phyloP scores from a whole-genome alignment of 2,888 invertebrate species.

The Melinaea marsaeus region DNA sequence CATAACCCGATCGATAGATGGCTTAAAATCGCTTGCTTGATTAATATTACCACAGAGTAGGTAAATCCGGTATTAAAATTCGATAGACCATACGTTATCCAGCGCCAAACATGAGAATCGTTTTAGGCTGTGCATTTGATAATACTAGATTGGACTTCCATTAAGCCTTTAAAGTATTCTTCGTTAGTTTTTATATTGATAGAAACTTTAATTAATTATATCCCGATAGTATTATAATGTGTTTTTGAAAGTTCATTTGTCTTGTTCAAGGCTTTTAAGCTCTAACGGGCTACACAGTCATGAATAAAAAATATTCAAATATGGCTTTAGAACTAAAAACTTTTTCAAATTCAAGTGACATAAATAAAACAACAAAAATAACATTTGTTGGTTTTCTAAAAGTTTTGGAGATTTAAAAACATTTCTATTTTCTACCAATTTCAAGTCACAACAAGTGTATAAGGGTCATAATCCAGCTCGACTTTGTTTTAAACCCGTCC shows the following conservation, averaged over 20 bases:
- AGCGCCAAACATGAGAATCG: conserved; percentile 60
- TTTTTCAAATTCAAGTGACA: no score
- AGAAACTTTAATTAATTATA: no score
- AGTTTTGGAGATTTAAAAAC: no score
- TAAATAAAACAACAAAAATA: no score
- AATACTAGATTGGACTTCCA: conserved; percentile 25
- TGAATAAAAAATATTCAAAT: no score
- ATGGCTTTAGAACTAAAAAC: no score
- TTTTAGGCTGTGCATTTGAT: conserved; percentile 59
- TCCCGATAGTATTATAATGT: no score
- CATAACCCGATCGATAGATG: conserved; percentile 41
- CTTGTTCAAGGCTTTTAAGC: no score
- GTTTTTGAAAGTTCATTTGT: no score
- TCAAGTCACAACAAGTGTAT: neutral
- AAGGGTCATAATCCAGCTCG: conserved; percentile 14
- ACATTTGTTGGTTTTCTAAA: no score
- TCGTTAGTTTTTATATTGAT: conserved; percentile 1
- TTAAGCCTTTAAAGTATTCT: neutral
- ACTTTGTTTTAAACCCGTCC: conserved; percentile 19
- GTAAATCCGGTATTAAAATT: conserved; percentile 70
- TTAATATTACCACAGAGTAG: conserved; percentile 55
- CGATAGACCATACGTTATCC: conserved; percentile 69
- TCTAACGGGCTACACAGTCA: no score
- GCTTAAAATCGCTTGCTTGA: conserved; percentile 47
- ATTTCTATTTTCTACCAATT: no score